Conservation (phyloP, 2,797 vertebrate species). For the Todus mexicanus region DNA sequence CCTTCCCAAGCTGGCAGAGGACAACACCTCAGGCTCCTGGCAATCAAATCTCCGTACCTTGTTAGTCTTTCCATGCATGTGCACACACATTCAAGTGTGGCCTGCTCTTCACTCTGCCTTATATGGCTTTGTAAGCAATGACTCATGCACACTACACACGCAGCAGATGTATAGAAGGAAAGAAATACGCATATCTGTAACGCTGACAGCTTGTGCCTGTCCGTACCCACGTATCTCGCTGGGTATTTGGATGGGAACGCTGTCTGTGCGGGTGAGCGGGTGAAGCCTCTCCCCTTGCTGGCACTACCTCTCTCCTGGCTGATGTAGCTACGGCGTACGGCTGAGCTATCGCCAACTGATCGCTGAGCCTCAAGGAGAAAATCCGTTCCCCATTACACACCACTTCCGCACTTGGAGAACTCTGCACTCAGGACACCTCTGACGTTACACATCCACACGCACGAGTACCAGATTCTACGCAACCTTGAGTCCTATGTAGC, state of each 20-base stretch:
- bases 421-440: neutral
- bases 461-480: neutral
- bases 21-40: neutral
- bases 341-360: neutral
- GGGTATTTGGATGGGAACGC: neutral
- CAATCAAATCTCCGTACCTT: neutral
- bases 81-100: neutral
- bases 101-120: constrained; percentile 6
- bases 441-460: neutral
- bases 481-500: neutral
- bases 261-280: neutral
- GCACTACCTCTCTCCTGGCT: neutral
- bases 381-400: neutral
- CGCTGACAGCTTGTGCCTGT: constrained; percentile 23
- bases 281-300: neutral
- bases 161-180: neutral
- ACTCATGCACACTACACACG: neutral
- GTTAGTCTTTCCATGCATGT: neutral
- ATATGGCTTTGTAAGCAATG: neutral
- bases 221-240: neutral
- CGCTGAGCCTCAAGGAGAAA: neutral
- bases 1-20: neutral
- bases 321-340: neutral
- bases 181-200: neutral
- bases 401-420: neutral